Base-by-base conservation (phyloP, 2,888 invertebrate genomes). In the Netelia inedita region DNA sequence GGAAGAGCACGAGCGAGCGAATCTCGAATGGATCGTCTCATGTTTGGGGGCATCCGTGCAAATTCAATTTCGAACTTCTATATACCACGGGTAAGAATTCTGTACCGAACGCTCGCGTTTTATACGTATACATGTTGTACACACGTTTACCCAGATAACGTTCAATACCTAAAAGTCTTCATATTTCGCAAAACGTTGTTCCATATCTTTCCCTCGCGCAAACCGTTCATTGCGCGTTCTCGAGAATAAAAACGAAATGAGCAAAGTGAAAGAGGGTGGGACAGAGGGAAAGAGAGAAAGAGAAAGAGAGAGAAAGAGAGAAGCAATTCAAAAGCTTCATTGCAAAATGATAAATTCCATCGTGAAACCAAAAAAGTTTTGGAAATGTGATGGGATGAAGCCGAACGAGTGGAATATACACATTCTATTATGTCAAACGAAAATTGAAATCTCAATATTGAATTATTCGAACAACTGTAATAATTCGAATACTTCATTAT, bases 11-110 rank as follows among this genome's bases (percentile, higher is more conserved):
- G 35, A 71, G 35, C 61, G 61, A 75, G 74, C 35, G 69, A 83
- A 69, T 75, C 79, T 74, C 69, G 69, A 79, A 79, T 65, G 79
- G 83, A 83, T 71, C 74, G 79, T 50, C 74, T 83, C 83, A 65
- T 83, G 83, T 83, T 83, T 83, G 79, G 83, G 79, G 79, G 79
- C 79, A 79, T 79, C 79, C 83, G 79, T 83, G 83, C 83, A 83
- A 83, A 86, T 85, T 86, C 86, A 85, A 86, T 86, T 86, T 84
- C 86, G 72, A 86, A 85, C 80, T 83, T 85, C 63, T 72, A 82
- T 83, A 81, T 57, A 41, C 53, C 19, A 85, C 85, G 87, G 79
- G 88, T 89, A 90, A 89, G 89, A 89, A 89, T 90, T 89, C 89
- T 79, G 85, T 80, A 88, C 85, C 85, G 87, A 89, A 87, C 80